A percentile compares a stretch with the other conserved stretches of the same genome.
phyloP scores from a whole-genome alignment of 2,797 vertebrate genomes.

The Percopsis omiscomaycus region DNA sequence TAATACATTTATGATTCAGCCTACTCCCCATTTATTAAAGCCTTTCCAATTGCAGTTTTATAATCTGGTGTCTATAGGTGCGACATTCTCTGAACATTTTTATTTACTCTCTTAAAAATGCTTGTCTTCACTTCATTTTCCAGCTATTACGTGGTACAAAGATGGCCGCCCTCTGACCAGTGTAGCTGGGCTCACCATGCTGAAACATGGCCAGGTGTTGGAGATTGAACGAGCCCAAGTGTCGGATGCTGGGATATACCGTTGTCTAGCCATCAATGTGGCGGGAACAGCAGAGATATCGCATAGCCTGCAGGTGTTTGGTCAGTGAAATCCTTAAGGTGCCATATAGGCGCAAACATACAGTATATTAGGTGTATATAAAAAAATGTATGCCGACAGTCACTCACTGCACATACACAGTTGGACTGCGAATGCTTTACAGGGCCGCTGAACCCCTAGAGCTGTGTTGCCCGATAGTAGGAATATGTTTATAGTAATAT shows the following conservation, averaged over 20 bases:
- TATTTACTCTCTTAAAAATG: neutral
- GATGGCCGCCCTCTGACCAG: conserved; percentile 78
- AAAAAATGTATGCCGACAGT: neutral
- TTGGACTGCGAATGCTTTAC: neutral
- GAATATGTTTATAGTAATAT: too few species aligned
- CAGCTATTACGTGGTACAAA: conserved; percentile 93
- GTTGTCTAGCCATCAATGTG: conserved; percentile 87
- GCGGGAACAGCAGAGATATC: conserved; percentile 84
- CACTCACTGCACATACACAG: neutral
- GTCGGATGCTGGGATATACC: conserved; percentile 86
- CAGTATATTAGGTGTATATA: too few species aligned
- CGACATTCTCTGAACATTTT: neutral
- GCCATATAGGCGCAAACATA: neutral
- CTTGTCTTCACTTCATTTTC: neutral
- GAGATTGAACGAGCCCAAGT: conserved; percentile 85
- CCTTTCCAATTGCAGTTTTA: too few species aligned
- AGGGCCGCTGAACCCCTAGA: neutral
- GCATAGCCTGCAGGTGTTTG: conserved; percentile 88
- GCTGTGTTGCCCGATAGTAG: too few species aligned
- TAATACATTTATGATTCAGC: too few species aligned
- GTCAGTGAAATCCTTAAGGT: conserved; percentile 70
- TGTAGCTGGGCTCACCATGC: conserved; percentile 71
- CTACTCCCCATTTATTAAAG: too few species aligned
- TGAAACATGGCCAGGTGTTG: conserved; percentile 82
- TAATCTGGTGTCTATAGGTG: neutral